A percentile compares a stretch with the other conserved stretches of the same genome.
phyloP scores from a whole-genome alignment of 2,888 invertebrate species.

The Thelaira solivaga region DNA sequence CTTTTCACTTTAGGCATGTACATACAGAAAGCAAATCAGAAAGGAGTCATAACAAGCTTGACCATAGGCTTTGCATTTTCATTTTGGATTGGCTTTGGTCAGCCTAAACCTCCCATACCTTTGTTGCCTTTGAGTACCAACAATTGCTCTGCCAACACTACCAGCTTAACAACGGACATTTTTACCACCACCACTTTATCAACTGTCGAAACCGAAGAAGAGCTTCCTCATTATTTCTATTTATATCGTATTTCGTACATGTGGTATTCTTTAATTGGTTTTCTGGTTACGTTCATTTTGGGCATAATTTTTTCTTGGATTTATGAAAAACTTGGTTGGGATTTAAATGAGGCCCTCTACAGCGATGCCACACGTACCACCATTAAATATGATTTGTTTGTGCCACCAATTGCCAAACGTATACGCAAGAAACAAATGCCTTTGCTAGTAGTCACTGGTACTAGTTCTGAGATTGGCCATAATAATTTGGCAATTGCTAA shows the following conservation, averaged over 20 bases:
- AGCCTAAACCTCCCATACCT: slow-evolving; percentile 82
- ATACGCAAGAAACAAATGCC: slow-evolving; percentile 75
- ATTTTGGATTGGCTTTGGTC: slow-evolving; percentile 91
- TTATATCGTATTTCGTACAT: slow-evolving; percentile 81
- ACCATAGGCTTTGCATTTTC: slow-evolving; percentile 82
- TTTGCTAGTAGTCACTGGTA: slow-evolving; percentile 69
- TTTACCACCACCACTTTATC: slow-evolving; percentile 39
- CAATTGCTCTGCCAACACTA: slow-evolving; percentile 77
- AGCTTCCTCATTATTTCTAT: slow-evolving; percentile 70
- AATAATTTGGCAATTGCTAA: slow-evolving; percentile 59
- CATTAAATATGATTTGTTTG: slow-evolving; percentile 80
- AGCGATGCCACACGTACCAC: slow-evolving; percentile 71
- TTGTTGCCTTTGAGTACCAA: slow-evolving; percentile 80
- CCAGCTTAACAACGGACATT: slow-evolving; percentile 63
- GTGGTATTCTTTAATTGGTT: slow-evolving; percentile 82
- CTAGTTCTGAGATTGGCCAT: slow-evolving; percentile 67
- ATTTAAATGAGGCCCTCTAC: slow-evolving; percentile 70
- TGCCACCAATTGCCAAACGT: slow-evolving; percentile 79
- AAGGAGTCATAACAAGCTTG: slow-evolving; percentile 84
- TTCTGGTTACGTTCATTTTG: slow-evolving; percentile 77
- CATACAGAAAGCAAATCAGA: slow-evolving; percentile 84
- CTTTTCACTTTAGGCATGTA: slow-evolving; percentile 92
- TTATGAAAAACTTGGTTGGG: slow-evolving; percentile 72
- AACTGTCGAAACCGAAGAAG: slow-evolving; percentile 9
- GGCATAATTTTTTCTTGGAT: slow-evolving; percentile 79